These are phyloP conservation scores for Orchesella flavescens DNA, from an alignment of 2,888 invertebrate species.

Conservation along the genomic window DNA sequence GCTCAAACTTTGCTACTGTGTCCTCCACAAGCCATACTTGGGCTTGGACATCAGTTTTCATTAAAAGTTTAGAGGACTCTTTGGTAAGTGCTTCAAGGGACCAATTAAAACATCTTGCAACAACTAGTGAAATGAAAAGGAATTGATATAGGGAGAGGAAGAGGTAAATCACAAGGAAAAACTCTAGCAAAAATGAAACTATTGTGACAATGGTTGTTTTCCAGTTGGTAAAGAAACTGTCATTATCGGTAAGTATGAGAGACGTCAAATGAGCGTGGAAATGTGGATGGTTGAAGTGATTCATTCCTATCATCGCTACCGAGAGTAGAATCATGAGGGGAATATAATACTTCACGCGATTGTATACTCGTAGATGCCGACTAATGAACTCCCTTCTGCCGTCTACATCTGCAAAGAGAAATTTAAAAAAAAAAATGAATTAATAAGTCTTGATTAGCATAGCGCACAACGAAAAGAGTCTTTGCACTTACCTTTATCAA, in stretches of 20 bases:
- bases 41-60: background rate
- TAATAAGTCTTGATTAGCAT: background rate
- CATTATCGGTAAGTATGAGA: background rate
- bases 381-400: background rate
- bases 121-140: constrained; percentile 3
- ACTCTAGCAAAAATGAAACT: constrained; percentile 6
- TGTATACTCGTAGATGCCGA: background rate
- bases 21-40: background rate
- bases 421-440: background rate
- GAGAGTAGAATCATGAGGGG: background rate
- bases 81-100: background rate
- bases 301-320: background rate
- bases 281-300: constrained; percentile 31
- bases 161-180: constrained; percentile 10
- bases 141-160: constrained; percentile 29
- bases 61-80: background rate
- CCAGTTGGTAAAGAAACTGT: background rate
- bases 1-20: constrained; percentile 14
- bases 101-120: constrained; percentile 24
- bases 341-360: background rate
- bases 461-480: no score
- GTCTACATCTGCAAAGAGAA: background rate
- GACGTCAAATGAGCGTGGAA: constrained; percentile 16
- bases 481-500: background rate
- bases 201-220: background rate